phyloP scores from a whole-genome alignment of 1,140 invertebrate genomes.

The Rhyzopertha dominica region DNA sequence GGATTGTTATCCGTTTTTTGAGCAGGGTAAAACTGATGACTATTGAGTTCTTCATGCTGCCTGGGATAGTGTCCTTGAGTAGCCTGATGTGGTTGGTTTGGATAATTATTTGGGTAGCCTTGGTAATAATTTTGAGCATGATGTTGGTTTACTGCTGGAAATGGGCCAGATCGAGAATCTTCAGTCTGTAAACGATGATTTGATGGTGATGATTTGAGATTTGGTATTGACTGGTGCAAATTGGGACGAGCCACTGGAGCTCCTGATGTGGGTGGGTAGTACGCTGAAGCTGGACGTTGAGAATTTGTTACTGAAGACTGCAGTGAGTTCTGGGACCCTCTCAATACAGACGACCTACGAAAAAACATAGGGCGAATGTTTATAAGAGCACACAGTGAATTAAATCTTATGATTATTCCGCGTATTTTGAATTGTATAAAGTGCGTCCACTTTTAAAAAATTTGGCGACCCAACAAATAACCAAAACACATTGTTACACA shows the following conservation, averaged over 20 bases:
- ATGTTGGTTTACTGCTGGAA: conserved; percentile 30
- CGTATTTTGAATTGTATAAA: too few species aligned
- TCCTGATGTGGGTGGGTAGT: conserved; percentile 41
- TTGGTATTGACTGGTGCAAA: conserved; percentile 44
- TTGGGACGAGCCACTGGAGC: conserved; percentile 37
- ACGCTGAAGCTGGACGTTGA: conserved; percentile 45
- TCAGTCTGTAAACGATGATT: conserved; percentile 35
- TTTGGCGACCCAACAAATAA: too few species aligned
- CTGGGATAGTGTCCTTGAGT: too few species aligned
- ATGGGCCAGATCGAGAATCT: conserved; percentile 32
- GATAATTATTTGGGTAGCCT: conserved; percentile 5
- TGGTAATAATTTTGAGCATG: conserved; percentile 22
- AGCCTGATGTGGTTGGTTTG: too few species aligned
- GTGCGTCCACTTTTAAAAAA: background rate
- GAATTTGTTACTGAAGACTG: conserved; percentile 43
- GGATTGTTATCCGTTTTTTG: background rate
- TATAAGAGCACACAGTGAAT: conserved; percentile 4
- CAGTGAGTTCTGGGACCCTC: conserved; percentile 46
- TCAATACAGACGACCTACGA: conserved; percentile 42
- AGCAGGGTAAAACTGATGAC: background rate
- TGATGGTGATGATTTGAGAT: conserved; percentile 40
- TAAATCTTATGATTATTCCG: too few species aligned
- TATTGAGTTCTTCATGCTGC: too few species aligned
- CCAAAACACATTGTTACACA: too few species aligned
- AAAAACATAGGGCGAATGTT: conserved; percentile 23